phyloP scores from a whole-genome alignment of 1,140 invertebrate genomes.

The Elymnias hypermnestra region DNA sequence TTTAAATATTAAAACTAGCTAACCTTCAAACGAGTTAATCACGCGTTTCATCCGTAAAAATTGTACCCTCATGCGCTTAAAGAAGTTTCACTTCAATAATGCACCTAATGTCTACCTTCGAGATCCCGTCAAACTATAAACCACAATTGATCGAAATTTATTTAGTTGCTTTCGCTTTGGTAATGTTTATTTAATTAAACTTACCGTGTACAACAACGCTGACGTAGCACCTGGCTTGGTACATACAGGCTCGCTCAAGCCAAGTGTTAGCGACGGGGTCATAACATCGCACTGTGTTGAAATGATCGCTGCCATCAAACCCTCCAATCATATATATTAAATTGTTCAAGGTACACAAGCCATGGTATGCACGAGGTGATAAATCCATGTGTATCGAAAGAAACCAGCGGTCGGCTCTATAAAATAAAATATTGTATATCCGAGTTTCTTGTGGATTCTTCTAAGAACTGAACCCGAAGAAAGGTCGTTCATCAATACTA shows the following conservation, averaged over 20 bases:
- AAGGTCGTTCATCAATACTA: too few species aligned
- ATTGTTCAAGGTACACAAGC: constrained; percentile 80
- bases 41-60: too few species aligned
- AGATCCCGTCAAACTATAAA: too few species aligned
- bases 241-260: constrained; percentile 84
- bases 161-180: too few species aligned
- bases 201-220: constrained; percentile 82
- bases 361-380: constrained; percentile 84
- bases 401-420: constrained; percentile 80
- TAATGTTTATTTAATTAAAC: not conserved
- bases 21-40: too few species aligned
- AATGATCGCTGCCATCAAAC: constrained; percentile 84
- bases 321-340: constrained; percentile 87
- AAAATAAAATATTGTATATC: constrained; percentile 6
- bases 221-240: constrained; percentile 84
- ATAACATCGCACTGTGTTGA: constrained; percentile 82
- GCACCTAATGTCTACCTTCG: not conserved
- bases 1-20: too few species aligned
- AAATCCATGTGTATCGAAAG: constrained; percentile 79
- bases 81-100: too few species aligned
- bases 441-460: too few species aligned
- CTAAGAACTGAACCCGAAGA: too few species aligned
- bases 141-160: too few species aligned
- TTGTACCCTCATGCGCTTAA: too few species aligned
- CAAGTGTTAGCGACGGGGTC: constrained; percentile 80